These are phyloP conservation scores for Macrosoma leucophasiata DNA, from an alignment of 2,888 invertebrate genomes.

Conservation along the genomic window DNA sequence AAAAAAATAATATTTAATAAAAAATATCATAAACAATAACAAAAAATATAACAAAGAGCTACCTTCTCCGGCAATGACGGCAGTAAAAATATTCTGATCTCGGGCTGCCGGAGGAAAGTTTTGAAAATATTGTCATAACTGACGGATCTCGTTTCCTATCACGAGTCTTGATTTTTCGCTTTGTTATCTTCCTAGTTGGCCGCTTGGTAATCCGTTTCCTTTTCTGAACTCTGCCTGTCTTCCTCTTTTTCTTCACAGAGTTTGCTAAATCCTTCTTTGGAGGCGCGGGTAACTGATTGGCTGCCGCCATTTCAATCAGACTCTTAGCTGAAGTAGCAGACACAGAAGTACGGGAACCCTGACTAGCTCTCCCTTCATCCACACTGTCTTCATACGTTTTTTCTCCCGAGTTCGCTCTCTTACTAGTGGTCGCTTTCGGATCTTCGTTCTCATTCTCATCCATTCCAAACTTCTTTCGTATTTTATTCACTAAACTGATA, in stretches of 20 bases:
- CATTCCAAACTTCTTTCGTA: too few relatives aligned
- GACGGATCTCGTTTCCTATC: conserved; percentile 30
- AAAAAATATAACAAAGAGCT: conserved; percentile 30
- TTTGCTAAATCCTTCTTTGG: conserved; percentile 25
- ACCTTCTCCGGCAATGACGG: conserved; percentile 50
- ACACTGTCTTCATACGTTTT: too few relatives aligned
- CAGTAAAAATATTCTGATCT: conserved; percentile 35
- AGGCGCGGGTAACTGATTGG: too few relatives aligned
- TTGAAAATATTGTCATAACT: conserved; percentile 35
- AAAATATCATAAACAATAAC: conserved; percentile 26
- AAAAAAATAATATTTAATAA: conserved; percentile 24
- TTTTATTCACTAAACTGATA: too few relatives aligned
- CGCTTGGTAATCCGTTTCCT: conserved; percentile 27
- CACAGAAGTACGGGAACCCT: too few relatives aligned
- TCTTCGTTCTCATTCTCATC: too few relatives aligned
- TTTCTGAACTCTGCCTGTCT: conserved; percentile 36
- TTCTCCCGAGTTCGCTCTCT: too few relatives aligned
- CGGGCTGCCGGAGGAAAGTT: conserved; percentile 29
- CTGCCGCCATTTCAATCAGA: too few relatives aligned
- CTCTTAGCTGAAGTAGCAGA: too few relatives aligned
- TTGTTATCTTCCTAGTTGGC: conserved; percentile 23
- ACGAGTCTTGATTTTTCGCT: conserved; percentile 26
- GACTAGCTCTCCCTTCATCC: too few relatives aligned
- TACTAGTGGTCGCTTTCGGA: too few relatives aligned
- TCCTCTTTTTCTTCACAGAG: conserved; percentile 27